Conservation (phyloP, 2,797 vertebrate genomes). For the Pangasius krempfi region DNA sequence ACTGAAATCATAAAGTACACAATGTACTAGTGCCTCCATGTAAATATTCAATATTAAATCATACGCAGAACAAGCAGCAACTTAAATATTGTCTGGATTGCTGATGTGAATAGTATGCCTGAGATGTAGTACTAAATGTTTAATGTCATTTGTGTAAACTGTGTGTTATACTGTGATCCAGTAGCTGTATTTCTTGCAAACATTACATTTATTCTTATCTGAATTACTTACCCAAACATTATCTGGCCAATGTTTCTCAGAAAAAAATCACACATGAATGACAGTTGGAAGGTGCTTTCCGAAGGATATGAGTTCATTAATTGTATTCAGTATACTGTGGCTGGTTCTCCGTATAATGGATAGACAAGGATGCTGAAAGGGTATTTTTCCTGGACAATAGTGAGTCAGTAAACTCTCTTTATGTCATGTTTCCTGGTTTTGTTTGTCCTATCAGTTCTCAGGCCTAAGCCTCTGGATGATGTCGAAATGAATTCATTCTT, state of each 20-base stretch:
- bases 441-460: background rate
- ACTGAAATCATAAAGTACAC: background rate
- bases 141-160: constrained; percentile 1
- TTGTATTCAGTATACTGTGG: background rate
- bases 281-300: background rate
- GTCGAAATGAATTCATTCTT: background rate
- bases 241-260: background rate
- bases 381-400: background rate
- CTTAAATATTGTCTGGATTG: background rate
- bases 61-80: background rate
- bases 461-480: background rate
- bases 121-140: constrained; percentile 7
- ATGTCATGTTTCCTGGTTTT: constrained; percentile 2
- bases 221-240: background rate
- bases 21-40: background rate
- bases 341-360: background rate
- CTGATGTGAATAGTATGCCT: background rate
- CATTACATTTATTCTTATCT: background rate
- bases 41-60: background rate
- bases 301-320: background rate
- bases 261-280: background rate
- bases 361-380: background rate
- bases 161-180: background rate
- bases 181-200: background rate
- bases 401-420: background rate